These are phyloP conservation scores for Petrolisthes cinctipes DNA, from an alignment of 2,888 invertebrate genomes.

Conservation along the genomic window DNA sequence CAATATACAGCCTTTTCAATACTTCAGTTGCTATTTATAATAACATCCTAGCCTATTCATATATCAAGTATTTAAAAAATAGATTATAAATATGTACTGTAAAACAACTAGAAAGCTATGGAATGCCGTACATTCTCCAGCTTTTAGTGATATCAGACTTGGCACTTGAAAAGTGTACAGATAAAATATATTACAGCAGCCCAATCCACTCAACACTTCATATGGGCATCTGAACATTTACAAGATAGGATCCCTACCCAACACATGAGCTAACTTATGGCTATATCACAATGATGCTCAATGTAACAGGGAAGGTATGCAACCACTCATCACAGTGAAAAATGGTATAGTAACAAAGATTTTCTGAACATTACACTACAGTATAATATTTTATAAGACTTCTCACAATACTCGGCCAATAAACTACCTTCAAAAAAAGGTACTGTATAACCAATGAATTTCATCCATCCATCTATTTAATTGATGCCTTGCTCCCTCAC, in stretches of 20 bases:
- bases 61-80: conserved; percentile 7
- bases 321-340: too few species aligned
- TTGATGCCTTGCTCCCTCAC: too few species aligned
- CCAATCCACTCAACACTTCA: background rate
- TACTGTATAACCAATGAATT: too few species aligned
- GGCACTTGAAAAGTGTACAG: background rate
- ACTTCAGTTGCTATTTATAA: too few species aligned
- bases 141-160: background rate
- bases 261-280: conserved; percentile 5
- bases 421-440: too few species aligned
- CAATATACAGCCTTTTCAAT: too few species aligned
- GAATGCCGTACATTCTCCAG: background rate
- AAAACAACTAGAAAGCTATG: conserved; percentile 7
- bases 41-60: background rate
- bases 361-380: too few species aligned
- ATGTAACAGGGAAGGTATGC: background rate
- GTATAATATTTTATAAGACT: too few species aligned
- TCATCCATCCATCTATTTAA: too few species aligned
- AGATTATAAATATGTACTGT: background rate
- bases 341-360: too few species aligned
- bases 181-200: background rate
- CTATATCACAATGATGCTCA: conserved; percentile 13
- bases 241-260: background rate
- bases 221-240: background rate
- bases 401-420: too few species aligned